Base-by-base conservation (phyloP, 2,113 vertebrate genomes). In the Triplophysa dalaica region DNA sequence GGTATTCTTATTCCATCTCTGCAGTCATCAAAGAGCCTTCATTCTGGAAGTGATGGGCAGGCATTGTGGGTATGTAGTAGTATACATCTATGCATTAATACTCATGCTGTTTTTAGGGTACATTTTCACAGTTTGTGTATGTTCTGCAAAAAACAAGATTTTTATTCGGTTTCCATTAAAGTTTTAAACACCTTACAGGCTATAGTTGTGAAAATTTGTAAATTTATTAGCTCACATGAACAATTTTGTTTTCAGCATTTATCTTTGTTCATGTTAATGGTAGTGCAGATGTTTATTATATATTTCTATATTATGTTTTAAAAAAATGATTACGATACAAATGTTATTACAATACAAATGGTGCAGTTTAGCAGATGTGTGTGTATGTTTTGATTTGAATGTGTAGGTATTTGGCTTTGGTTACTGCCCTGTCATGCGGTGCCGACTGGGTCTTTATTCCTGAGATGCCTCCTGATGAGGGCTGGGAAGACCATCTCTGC, bases 371-470 rank as follows among this genome's bases (percentile, higher is more conserved):
- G 13, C 14, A 19, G n/a, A 3, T 24, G 29, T 48, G 6, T 81
- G 8, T 33, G 7, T 77, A 38, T 17, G 24, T 77, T 8, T 64
- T 26, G 16, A 7, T 72, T 6, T 68, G 2, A 80, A 3, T 61
- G 8, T 77, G 33, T 41, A 97, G 97, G 52, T 99, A 98, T 87
- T 92, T 99, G 88, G 97, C 96, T 0, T 91, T 98, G 75, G 94
- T 97, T 75, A 95, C 96, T 0, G 95, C 96, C 61, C 91, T 97
- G 84, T 89, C 96, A 61, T 95, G 94, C 0, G 96, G 96, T 0
- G 97, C 97, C 0, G 95, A 99, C 88, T 99, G 96, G 96, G 96
- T 98, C 61, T 98, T 98, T 87, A 97, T 99, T 87, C 97, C 97
- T 0, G 97, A 99, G 83, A 95, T 95, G 87, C 97, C 97, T 0